These are phyloP conservation scores for Apocrypta bakeri DNA, from an alignment of 1,140 invertebrate species.

Conservation along the genomic window DNA sequence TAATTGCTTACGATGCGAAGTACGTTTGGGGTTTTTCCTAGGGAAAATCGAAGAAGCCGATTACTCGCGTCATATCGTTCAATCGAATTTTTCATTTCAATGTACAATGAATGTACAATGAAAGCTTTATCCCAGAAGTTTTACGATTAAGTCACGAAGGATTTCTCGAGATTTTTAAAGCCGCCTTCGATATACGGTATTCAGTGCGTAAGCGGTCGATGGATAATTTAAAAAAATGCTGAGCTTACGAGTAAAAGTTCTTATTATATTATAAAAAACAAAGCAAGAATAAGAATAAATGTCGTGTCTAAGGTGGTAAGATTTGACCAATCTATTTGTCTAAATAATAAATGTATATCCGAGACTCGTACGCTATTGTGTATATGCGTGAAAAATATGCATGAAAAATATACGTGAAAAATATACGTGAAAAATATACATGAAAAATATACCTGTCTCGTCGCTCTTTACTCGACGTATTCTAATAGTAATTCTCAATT, in stretches of 20 bases:
- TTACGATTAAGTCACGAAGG: no score
- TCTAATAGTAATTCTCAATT: conserved; percentile 15
- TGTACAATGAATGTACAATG: no score
- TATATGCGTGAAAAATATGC: no score
- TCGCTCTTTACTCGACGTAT: conserved; percentile 30
- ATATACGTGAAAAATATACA: no score
- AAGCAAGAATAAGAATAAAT: conserved; percentile 26
- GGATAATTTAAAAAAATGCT: neutral
- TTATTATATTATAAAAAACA: conserved; percentile 14
- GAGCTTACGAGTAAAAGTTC: conserved; percentile 38
- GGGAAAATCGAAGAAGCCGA: neutral
- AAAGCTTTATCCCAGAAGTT: no score
- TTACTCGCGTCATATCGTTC: neutral
- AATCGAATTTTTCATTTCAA: neutral
- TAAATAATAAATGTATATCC: conserved; percentile 53
- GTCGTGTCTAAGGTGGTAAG: conserved; percentile 54
- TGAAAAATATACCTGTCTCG: conserved; percentile 23
- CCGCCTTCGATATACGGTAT: no score
- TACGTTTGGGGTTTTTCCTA: neutral
- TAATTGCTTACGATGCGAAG: neutral
- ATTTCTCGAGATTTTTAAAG: no score
- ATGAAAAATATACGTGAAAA: no score
- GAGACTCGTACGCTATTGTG: conserved; percentile 12
- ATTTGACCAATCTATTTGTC: conserved; percentile 71
- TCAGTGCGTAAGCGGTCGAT: neutral